Evolutionary conservation across 1,140 invertebrate species (phyloP).

Genomic region (Ladona fulva): DNA sequence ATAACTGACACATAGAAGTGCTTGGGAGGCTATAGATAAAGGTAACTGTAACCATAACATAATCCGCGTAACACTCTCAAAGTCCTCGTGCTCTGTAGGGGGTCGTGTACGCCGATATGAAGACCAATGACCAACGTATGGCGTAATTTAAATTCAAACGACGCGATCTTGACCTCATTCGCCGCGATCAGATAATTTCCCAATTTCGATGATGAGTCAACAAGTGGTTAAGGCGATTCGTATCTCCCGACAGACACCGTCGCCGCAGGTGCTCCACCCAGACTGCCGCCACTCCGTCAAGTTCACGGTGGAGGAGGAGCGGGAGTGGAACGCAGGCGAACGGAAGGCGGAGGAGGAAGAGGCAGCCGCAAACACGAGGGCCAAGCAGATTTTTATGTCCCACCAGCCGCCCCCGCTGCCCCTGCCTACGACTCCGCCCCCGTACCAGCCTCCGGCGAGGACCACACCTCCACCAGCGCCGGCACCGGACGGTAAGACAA

Average conservation of each 20-base stretch:
- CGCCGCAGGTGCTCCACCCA: neutral
- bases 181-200: too few relatives aligned
- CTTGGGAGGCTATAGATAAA: too few relatives aligned
- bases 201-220: too few relatives aligned
- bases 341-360: neutral
- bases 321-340: neutral
- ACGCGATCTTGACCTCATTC: too few relatives aligned
- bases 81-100: too few relatives aligned
- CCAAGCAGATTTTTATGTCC: neutral
- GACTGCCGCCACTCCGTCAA: neutral
- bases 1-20: too few relatives aligned
- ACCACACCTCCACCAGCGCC: neutral
- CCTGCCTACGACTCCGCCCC: neutral
- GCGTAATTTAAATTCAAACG: too few relatives aligned
- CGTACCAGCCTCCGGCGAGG: neutral
- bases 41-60: too few relatives aligned
- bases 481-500: neutral
- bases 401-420: neutral
- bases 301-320: neutral
- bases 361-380: neutral
- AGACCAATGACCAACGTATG: too few relatives aligned
- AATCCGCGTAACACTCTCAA: too few relatives aligned
- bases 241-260: neutral
- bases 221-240: neutral
- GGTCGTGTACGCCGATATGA: too few relatives aligned